These are phyloP conservation scores for Dynastes hyllus DNA, from an alignment of 2,888 invertebrate genomes.

Conservation along the genomic window DNA sequence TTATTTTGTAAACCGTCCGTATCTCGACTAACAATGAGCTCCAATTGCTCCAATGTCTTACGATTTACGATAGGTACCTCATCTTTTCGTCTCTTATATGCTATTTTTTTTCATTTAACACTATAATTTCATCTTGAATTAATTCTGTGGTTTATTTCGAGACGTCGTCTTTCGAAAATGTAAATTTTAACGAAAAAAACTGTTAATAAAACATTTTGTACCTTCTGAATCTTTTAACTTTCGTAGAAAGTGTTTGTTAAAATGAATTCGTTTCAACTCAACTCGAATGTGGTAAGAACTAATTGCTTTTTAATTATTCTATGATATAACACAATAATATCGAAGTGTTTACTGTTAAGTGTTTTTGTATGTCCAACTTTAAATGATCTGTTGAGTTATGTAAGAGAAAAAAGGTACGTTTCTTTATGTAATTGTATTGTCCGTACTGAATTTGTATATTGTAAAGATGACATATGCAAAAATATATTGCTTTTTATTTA, in stretches of 20 bases:
- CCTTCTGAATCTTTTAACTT: slow-evolving; percentile 38
- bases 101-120: too few species aligned
- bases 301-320: slow-evolving; percentile 57
- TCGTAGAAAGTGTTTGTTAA: slow-evolving; percentile 53
- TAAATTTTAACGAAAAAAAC: slow-evolving; percentile 8
- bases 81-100: too few species aligned
- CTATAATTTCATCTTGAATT: not conserved
- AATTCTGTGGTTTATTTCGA: not conserved
- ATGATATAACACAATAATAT: slow-evolving; percentile 18
- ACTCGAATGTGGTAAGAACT: slow-evolving; percentile 53
- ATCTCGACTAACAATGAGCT: not conserved
- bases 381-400: slow-evolving; percentile 52
- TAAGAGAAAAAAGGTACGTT: slow-evolving; percentile 43
- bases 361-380: slow-evolving; percentile 56
- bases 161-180: not conserved
- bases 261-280: slow-evolving; percentile 34
- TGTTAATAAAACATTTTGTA: slow-evolving; percentile 10
- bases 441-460: slow-evolving; percentile 58
- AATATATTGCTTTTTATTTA: slow-evolving; percentile 55
- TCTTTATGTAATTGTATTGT: slow-evolving; percentile 49
- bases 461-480: slow-evolving; percentile 54
- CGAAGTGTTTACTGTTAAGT: slow-evolving; percentile 56
- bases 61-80: not conserved
- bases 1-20: slow-evolving; percentile 47
- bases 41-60: not conserved